Evolutionary conservation across 1,140 invertebrate species (phyloP), one percentile per base, ranked within the genome.

Genomic region (Eumaeus atala): DNA sequence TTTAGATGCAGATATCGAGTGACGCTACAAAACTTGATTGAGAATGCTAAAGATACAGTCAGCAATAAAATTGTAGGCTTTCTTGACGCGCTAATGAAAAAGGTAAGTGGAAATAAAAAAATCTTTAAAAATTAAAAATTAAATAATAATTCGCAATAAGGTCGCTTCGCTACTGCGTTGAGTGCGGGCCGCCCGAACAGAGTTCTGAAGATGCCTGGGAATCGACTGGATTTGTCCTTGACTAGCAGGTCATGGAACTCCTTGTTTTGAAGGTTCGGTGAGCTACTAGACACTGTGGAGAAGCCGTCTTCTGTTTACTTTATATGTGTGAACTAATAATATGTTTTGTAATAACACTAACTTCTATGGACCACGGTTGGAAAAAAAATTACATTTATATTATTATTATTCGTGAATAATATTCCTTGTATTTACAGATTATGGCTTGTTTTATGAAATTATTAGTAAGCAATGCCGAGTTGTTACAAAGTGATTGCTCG

Each of bases 1-100:
- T 52, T 54, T 9, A 55, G 9, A 73, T 87, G 44, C 76, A 88
- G 87, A 51, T 97, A 95, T 72, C 90, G 91, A 54, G 89, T 92
- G 50, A 95, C 95, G 5, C 87, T 97, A 1, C 89, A 94, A 61
- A 91, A 93, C 60, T 92, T 97, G n/a, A 92, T 97, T 44, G 93
- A 94, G 48, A 96, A 95, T 77, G 92, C 96, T 3, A 91, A 94
- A 35, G 95, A 97, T 70, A 96, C 95, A 21, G 92, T 97, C 34
- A 91, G 90, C 53, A 96, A 96, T 75, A 95, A 96, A 87, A 96
- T 97, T 60, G 90, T 95, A 10, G 93, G 95, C 58, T 87, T 97
- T 34, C 87, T 97, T 49, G 92, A 94, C 69, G 89, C 91, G 56
- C 92, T 97, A 59, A 92, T 94, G 0, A 89, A 89, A 48, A 95